A percentile compares a stretch with the other conserved stretches of the same genome.
Evolutionary conservation across 2,888 invertebrate species (phyloP).

Genomic region (Yponomeuta cagnagella): DNA sequence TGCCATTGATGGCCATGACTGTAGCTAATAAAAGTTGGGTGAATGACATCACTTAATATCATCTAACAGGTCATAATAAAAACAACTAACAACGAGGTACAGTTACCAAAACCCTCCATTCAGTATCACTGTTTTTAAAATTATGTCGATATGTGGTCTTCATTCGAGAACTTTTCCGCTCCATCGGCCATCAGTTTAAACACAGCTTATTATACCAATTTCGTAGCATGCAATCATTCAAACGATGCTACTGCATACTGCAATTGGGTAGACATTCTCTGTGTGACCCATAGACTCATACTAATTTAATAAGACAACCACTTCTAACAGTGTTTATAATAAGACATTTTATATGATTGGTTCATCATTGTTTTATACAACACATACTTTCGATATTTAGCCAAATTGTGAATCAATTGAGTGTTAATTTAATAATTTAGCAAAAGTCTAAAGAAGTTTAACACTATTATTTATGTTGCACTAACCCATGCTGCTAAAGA

Average conservation of each 20-base stretch:
- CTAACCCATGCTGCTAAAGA: no score
- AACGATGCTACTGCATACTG: not conserved
- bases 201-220: not conserved
- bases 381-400: no score
- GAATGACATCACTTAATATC: not conserved
- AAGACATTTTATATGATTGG: no score
- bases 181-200: not conserved
- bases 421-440: no score
- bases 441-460: no score
- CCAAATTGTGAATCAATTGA: no score
- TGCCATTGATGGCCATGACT: not conserved
- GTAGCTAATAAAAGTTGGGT: not conserved
- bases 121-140: no score
- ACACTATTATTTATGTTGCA: no score
- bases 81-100: not conserved
- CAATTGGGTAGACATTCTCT: not conserved
- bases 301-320: not conserved
- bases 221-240: not conserved
- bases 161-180: no score
- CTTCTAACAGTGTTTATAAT: not conserved
- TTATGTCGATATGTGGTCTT: no score
- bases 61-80: not conserved
- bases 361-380: no score
- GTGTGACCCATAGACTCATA: not conserved
- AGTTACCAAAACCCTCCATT: no score